Evolutionary conservation across 1,140 invertebrate species (phyloP).

Genomic region (Drosophila lowei): DNA sequence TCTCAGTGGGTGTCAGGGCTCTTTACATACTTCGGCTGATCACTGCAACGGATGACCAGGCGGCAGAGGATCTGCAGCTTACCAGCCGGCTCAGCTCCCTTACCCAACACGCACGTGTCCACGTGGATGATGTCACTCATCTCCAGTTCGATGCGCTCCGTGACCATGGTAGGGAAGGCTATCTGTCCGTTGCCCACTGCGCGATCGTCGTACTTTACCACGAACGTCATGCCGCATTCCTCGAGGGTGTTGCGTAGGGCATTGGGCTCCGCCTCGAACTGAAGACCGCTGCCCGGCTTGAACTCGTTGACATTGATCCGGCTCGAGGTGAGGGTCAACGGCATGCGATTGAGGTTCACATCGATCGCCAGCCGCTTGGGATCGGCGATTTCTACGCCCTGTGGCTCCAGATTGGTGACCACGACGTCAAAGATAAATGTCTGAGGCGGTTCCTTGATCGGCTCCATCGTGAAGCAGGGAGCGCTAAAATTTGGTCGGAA

Average conservation of each 20-base stretch:
- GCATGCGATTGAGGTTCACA: conserved; percentile 22
- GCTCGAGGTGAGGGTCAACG: conserved; percentile 24
- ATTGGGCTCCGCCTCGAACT: conserved; percentile 13
- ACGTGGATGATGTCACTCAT: conserved; percentile 49
- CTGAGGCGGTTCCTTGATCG: background rate
- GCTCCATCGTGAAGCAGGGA: background rate
- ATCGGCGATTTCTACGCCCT: background rate
- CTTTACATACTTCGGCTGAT: conserved; percentile 20
- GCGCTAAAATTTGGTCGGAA: no score
- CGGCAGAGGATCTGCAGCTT: conserved; percentile 43
- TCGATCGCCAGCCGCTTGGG: conserved; percentile 6
- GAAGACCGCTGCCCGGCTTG: background rate
- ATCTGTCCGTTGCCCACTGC: conserved; percentile 22
- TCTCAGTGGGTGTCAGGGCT: no score
- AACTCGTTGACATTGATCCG: conserved; percentile 57
- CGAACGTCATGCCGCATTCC: conserved; percentile 32
- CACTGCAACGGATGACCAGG: conserved; percentile 32
- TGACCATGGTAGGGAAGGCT: conserved; percentile 29
- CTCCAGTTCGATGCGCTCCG: conserved; percentile 10
- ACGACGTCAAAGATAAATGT: conserved; percentile 52
- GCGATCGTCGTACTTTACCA: conserved; percentile 15
- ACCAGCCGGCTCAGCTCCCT: conserved; percentile 15
- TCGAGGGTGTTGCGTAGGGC: conserved; percentile 18
- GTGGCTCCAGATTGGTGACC: conserved; percentile 24
- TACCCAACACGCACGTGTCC: conserved; percentile 12